A percentile compares a stretch with the other conserved stretches of the same genome.
Evolutionary conservation across 2,113 vertebrate genomes (phyloP).

Genomic region (Falcunculus frontatus): DNA sequence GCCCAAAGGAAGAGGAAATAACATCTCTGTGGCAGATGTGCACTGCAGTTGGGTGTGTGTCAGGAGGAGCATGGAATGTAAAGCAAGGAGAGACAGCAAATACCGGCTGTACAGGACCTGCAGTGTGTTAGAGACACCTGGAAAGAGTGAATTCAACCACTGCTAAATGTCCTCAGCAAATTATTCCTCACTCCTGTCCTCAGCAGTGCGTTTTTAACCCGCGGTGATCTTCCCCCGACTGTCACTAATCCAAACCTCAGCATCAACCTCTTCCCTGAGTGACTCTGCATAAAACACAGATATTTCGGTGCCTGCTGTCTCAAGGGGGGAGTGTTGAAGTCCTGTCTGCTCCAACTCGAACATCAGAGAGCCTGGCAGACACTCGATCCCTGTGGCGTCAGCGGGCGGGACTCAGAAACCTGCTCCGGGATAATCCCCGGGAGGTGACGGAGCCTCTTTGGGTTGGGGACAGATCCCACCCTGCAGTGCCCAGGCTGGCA

Average conservation of each 20-base stretch:
- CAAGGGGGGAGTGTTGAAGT: background rate
- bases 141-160: background rate
- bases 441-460: background rate
- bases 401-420: background rate
- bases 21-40: background rate
- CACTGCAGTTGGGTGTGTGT: rapidly evolving
- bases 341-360: rapidly evolving
- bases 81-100: background rate
- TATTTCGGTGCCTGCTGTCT: background rate
- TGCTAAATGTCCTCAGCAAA: background rate
- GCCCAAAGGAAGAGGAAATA: background rate
- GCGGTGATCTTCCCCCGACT: background rate
- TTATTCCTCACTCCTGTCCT: background rate
- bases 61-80: background rate
- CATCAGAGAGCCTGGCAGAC: background rate
- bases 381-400: background rate
- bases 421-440: background rate
- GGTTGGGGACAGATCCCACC: background rate
- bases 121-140: background rate
- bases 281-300: background rate
- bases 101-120: rapidly evolving
- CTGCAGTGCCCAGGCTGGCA: background rate
- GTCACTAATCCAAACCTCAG: background rate
- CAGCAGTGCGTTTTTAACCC: background rate
- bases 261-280: background rate